Evolutionary conservation across 1,140 invertebrate genomes (phyloP).

Genomic region (Drosophila eugracilis): DNA sequence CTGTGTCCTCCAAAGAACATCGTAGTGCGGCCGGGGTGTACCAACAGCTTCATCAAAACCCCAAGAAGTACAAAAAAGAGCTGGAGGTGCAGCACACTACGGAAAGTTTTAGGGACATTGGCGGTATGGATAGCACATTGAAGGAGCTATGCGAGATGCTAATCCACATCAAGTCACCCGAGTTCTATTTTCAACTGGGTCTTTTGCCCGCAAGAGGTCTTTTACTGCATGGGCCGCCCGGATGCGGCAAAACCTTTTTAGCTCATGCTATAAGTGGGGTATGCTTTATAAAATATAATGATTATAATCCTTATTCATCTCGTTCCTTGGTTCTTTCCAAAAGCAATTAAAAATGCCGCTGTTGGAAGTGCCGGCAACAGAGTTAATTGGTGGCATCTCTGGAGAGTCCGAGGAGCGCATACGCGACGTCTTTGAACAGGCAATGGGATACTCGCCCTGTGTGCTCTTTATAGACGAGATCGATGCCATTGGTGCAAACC

Average conservation of each 20-base stretch:
- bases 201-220: slow-evolving; percentile 91
- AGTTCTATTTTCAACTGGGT: slow-evolving; percentile 92
- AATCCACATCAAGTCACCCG: slow-evolving; percentile 93
- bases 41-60: slow-evolving; percentile 17
- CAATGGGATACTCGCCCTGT: slow-evolving; percentile 90
- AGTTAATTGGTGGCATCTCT: slow-evolving; percentile 96
- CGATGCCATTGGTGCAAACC: slow-evolving; percentile 94
- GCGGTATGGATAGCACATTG: slow-evolving; percentile 89
- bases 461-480: slow-evolving; percentile 98
- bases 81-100: slow-evolving; percentile 66
- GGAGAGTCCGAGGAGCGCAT: slow-evolving; percentile 98
- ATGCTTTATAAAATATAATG: slow-evolving; percentile 76
- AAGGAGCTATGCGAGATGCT: slow-evolving; percentile 92
- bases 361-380: slow-evolving; percentile 94
- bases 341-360: slow-evolving; percentile 90
- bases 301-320: neutral
- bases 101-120: slow-evolving; percentile 89
- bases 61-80: slow-evolving; percentile 79
- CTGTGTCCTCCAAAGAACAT: slow-evolving; percentile 8
- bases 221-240: slow-evolving; percentile 85
- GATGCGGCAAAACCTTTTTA: slow-evolving; percentile 87
- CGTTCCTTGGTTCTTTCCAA: slow-evolving; percentile 13
- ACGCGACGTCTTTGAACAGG: slow-evolving; percentile 95
- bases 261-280: slow-evolving; percentile 97
- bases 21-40: slow-evolving; percentile 1